These are phyloP conservation scores for Archegozetes longisetosus DNA, from an alignment of 1,140 invertebrate genomes.

Conservation along the genomic window DNA sequence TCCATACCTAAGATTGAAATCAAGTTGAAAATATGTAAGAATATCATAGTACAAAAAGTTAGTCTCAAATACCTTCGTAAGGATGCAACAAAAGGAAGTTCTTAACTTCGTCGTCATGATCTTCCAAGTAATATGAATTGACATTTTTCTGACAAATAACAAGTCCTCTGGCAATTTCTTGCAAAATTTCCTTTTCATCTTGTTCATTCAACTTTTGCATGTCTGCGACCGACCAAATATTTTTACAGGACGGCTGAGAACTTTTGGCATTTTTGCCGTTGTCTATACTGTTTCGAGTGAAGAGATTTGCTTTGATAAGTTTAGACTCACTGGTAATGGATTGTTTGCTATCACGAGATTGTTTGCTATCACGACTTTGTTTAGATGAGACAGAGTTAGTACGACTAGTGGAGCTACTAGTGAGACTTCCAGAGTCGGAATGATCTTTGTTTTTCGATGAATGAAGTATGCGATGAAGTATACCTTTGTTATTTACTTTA, in stretches of 20 bases:
- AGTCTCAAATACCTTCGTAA: conserved; percentile 9
- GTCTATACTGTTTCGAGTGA: not conserved
- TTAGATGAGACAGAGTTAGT: not conserved
- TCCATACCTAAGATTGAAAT: no score
- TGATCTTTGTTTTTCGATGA: not conserved
- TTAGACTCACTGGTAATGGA: not conserved
- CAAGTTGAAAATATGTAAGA: no score
- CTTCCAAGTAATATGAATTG: conserved; percentile 5
- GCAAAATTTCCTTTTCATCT: not conserved
- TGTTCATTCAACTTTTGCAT: not conserved
- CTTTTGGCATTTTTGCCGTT: not conserved
- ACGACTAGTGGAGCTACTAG: not conserved
- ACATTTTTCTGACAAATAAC: conserved; percentile 2
- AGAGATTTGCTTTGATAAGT: not conserved
- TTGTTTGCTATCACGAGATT: not conserved
- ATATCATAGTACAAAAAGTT: no score
- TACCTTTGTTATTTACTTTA: not conserved
- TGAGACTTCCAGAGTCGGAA: not conserved
- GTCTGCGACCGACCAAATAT: conserved; percentile 6
- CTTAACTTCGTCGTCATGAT: conserved; percentile 1
- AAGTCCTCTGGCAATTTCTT: conserved; percentile 10
- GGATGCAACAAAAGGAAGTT: conserved; percentile 1
- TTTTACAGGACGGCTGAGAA: conserved; percentile 1
- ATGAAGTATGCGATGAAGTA: not conserved
- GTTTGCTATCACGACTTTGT: not conserved